Conservation (phyloP, 2,797 vertebrate species). For the Florisuga fusca region DNA sequence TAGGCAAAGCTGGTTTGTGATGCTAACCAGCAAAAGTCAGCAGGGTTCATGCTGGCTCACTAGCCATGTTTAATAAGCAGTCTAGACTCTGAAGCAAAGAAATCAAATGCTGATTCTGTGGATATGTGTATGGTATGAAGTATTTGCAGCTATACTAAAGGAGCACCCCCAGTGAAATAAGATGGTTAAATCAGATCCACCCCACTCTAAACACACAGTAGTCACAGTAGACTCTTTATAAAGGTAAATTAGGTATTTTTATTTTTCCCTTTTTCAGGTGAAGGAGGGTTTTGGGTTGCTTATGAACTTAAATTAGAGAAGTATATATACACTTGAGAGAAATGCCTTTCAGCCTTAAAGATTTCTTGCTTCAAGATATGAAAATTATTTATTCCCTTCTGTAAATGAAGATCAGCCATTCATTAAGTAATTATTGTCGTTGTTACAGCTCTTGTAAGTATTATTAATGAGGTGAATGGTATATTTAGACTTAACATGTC, state of each 20-base stretch:
- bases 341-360: not conserved
- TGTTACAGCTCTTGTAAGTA: not conserved
- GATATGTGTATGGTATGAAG: not conserved
- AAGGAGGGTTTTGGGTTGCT: not conserved
- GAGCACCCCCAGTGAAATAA: not conserved
- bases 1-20: not conserved
- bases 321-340: not conserved
- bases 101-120: not conserved
- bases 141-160: not conserved
- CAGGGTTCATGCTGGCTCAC: not conserved
- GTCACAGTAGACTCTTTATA: not conserved
- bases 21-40: slow-evolving; percentile 8
- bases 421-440: not conserved
- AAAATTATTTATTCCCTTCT: slow-evolving; percentile 1
- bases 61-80: not conserved
- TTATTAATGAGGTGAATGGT: not conserved
- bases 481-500: not conserved
- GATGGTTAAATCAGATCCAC: not conserved
- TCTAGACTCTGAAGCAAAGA: not conserved
- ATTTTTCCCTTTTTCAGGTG: not conserved
- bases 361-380: not conserved
- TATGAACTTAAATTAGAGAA: not conserved
- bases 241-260: not conserved
- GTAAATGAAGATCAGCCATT: not conserved
- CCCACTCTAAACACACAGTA: not conserved